These are phyloP conservation scores for Rhodophaea formosa DNA, from an alignment of 2,888 invertebrate genomes.

Conservation along the genomic window DNA sequence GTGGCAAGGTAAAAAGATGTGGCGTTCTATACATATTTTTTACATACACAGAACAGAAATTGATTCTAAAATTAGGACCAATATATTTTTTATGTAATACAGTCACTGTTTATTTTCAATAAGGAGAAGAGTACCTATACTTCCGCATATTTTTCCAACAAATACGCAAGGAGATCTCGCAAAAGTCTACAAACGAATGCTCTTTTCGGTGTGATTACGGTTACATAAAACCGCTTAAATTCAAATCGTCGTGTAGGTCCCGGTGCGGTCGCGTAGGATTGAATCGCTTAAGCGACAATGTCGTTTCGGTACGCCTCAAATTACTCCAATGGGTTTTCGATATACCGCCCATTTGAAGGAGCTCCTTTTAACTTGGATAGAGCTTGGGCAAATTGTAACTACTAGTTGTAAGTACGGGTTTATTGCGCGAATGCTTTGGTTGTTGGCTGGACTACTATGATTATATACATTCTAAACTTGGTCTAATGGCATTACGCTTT, in stretches of 20 bases:
- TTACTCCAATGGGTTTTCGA: slow-evolving; percentile 73
- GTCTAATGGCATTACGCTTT: too few relatives aligned
- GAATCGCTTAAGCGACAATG: slow-evolving; percentile 72
- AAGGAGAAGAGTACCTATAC: too few relatives aligned
- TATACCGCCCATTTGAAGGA: slow-evolving; percentile 61
- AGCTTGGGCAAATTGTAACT: slow-evolving; percentile 52
- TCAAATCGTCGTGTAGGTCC: slow-evolving; percentile 62
- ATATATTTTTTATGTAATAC: too few relatives aligned
- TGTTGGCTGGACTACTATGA: too few relatives aligned
- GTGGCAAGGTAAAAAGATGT: too few relatives aligned
- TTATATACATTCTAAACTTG: too few relatives aligned
- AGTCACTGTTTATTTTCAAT: too few relatives aligned
- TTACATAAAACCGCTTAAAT: slow-evolving; percentile 59
- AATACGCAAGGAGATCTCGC: background rate
- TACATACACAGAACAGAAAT: too few relatives aligned
- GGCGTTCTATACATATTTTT: too few relatives aligned
- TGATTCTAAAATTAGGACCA: too few relatives aligned
- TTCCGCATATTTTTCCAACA: background rate
- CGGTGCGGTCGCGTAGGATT: slow-evolving; percentile 60
- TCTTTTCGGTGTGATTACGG: slow-evolving; percentile 37
- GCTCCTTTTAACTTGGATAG: slow-evolving; percentile 57
- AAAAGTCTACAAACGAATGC: slow-evolving; percentile 20
- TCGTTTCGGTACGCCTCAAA: slow-evolving; percentile 70
- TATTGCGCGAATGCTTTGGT: background rate
- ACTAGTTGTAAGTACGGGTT: slow-evolving; percentile 34